Base-by-base conservation (phyloP, 2,888 invertebrate species). In the Melikaiella ostensackeni region DNA sequence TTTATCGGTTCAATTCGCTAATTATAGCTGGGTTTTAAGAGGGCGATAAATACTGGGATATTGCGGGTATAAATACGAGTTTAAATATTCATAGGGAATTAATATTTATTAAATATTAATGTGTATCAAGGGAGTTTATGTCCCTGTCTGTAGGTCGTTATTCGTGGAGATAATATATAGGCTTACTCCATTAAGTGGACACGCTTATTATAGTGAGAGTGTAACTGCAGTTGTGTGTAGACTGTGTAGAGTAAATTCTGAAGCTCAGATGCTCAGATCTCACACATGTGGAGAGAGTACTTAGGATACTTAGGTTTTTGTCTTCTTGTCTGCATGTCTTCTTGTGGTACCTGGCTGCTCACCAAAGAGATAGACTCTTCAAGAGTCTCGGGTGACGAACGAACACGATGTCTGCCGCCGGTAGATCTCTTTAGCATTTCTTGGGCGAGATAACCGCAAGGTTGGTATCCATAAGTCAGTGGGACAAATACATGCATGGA, bases 51-150 rank as follows among this genome's bases (percentile, higher is more conserved):
- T 70, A 50, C 27, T 46, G 27, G 46, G 19, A n/a, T 46, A 33
- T 46, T 46, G 19, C 16, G n/a, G 66, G 9, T 46, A 70, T 70
- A 66, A 66, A 66, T 66, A 66, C 9, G 27, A 38, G 13, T 42
- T 46, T 66, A 70, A 70, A 70, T 70, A 70, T 70, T 70, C 70
- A 70, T 70, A 46, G 70, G 50, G 50, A 55, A 70, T 70, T 70
- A 70, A 70, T 70, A 70, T 70, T 70, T 70, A 70, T 70, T 70
- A 70, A 70, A 70, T 70, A 70, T 70, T 50, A 70, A 70, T 70
- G 70, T 70, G 50, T 70, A 70, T 70, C 70, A 55, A 50, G 50
- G 19, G 70, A 70, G 70, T 70, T 70, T 50, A 70, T 70, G 30
- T 70, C 50, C 70, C 30, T 50, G 70, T 70, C 70, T 70, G 50